Evolutionary conservation across 2,888 invertebrate species (phyloP).

Genomic region (Ennomos fuscantarius): DNA sequence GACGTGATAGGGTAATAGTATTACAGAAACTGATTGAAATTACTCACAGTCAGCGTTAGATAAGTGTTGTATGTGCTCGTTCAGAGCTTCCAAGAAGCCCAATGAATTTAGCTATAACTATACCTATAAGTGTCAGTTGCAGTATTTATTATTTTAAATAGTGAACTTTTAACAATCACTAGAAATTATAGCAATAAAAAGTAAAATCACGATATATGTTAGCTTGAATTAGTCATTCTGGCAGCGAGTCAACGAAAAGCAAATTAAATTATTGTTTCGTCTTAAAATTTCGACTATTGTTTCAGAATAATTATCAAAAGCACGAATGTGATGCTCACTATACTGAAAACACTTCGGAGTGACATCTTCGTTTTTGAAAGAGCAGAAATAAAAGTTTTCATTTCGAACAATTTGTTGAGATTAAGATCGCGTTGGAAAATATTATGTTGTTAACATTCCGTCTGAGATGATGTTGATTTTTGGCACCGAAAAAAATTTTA

Average conservation of each 20-base stretch:
- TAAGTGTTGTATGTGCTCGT: no score
- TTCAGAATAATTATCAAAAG: conserved; percentile 65
- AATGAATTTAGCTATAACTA: conserved; percentile 6
- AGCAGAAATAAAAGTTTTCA: conserved; percentile 69
- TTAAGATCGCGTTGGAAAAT: conserved; percentile 76
- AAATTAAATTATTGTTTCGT: conserved; percentile 72
- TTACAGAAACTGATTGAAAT: no score
- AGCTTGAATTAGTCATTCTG: conserved; percentile 78
- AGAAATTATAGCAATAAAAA: conserved; percentile 68
- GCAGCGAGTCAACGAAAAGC: conserved; percentile 72
- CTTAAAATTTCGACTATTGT: conserved; percentile 71
- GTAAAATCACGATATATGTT: conserved; percentile 64
- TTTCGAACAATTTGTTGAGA: conserved; percentile 78
- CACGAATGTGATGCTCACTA: conserved; percentile 52
- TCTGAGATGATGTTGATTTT: conserved; percentile 74
- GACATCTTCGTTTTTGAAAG: conserved; percentile 61
- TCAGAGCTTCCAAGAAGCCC: conserved; percentile 25
- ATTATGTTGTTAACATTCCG: conserved; percentile 81
- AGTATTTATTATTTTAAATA: conserved; percentile 56
- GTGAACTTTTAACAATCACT: conserved; percentile 58
- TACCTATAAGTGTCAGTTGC: conserved; percentile 29
- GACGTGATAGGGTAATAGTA: no score
- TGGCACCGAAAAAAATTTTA: conserved; percentile 75
- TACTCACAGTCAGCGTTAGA: not conserved
- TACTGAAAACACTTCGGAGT: conserved; percentile 34